A percentile compares a stretch with the other conserved stretches of the same genome.
Evolutionary conservation across 1,140 invertebrate genomes (phyloP).

Genomic region (Saccostrea cuccullata): DNA sequence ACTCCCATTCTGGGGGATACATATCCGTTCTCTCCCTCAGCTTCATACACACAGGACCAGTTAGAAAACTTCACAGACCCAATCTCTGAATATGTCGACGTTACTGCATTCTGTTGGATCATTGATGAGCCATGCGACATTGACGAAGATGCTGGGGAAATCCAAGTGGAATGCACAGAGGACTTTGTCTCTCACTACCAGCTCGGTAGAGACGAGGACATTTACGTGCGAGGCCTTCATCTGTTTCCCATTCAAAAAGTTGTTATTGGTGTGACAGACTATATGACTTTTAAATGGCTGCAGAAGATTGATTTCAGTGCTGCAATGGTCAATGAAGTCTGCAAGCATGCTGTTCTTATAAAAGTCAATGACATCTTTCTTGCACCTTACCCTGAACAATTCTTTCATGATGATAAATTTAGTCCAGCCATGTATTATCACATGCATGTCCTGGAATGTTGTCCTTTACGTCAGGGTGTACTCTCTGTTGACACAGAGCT

Average conservation of each 20-base stretch:
- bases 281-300: constrained; percentile 63
- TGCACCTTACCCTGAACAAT: constrained; percentile 60
- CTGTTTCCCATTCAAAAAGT: constrained; percentile 67
- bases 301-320: constrained; percentile 63
- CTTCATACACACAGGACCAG: constrained; percentile 38
- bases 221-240: constrained; percentile 60
- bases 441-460: constrained; percentile 68
- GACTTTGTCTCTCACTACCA: constrained; percentile 68
- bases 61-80: constrained; percentile 35
- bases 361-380: constrained; percentile 70
- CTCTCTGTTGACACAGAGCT: constrained; percentile 68
- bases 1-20: constrained; percentile 12
- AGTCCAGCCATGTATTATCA: constrained; percentile 60
- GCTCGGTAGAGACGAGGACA: constrained; percentile 52
- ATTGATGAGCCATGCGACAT: background rate
- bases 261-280: constrained; percentile 73
- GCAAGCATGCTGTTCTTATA: constrained; percentile 64
- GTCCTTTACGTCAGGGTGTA: constrained; percentile 67
- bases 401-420: constrained; percentile 60
- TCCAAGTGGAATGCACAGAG: constrained; percentile 57
- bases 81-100: constrained; percentile 15
- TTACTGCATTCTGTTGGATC: constrained; percentile 33
- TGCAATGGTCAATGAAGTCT: constrained; percentile 65
- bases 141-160: background rate
- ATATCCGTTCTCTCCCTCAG: constrained; percentile 33